Percentiles rank a stretch among this genome's conserved stretches.
Evolutionary conservation across 2,888 invertebrate species (phyloP).

Genomic region (Apotomis capreana): DNA sequence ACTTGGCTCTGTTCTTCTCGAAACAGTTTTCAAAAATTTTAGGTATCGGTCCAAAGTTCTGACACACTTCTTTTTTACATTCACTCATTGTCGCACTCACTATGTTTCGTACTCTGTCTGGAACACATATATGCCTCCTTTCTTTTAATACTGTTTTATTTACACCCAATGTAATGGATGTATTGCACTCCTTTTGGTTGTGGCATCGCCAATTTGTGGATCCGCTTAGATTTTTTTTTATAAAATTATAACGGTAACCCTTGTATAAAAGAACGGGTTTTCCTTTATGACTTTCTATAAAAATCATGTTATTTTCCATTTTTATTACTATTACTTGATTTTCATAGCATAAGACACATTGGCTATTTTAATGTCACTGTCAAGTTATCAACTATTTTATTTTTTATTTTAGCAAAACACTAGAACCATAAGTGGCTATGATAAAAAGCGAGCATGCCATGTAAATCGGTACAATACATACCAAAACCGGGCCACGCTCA

Average conservation of each 20-base stretch:
- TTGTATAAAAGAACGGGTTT: conserved; percentile 1
- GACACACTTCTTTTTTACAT: conserved; percentile 3
- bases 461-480: too few relatives aligned
- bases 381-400: too few relatives aligned
- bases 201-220: conserved; percentile 1
- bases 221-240: neutral
- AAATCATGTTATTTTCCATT: neutral
- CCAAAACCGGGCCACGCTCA: too few relatives aligned
- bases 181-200: conserved; percentile 13
- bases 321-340: too few relatives aligned
- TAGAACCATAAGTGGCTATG: too few relatives aligned
- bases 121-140: too few relatives aligned
- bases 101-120: conserved; percentile 5
- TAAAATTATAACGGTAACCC: neutral
- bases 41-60: conserved; percentile 10
- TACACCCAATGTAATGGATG: conserved; percentile 7
- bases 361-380: too few relatives aligned
- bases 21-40: conserved; percentile 16
- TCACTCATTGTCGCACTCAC: conserved; percentile 5
- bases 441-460: too few relatives aligned
- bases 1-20: conserved; percentile 8
- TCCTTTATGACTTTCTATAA: conserved; percentile 3
- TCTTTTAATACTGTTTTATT: too few relatives aligned
- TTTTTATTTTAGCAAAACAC: too few relatives aligned
- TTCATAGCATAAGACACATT: too few relatives aligned